Conservation (phyloP, 2,113 vertebrate species). For the Symphodus melops region DNA sequence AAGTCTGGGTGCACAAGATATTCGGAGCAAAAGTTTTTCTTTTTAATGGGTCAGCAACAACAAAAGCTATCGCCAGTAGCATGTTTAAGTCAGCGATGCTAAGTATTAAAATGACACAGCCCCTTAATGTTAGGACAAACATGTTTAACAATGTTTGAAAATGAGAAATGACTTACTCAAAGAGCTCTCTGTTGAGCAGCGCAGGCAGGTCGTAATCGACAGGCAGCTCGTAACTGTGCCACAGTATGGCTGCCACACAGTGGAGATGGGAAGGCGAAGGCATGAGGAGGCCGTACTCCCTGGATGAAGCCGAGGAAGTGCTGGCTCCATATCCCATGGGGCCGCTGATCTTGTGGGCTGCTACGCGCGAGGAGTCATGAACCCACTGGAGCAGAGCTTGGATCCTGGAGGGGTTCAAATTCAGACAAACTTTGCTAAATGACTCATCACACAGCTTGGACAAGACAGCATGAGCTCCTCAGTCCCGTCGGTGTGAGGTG, state of each 20-base stretch:
- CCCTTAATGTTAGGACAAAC: too few species aligned
- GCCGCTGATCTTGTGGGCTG: constrained; percentile 89
- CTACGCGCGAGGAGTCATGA: constrained; percentile 93
- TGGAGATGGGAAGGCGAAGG: constrained; percentile 98
- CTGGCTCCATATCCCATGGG: constrained; percentile 82
- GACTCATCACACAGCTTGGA: not conserved
- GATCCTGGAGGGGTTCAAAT: constrained; percentile 83
- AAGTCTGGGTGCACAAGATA: too few species aligned
- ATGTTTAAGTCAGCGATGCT: too few species aligned
- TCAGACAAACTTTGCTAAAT: constrained; percentile 7
- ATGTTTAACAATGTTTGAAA: too few species aligned
- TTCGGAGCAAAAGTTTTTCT: too few species aligned
- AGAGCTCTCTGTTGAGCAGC: constrained; percentile 92
- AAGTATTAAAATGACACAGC: too few species aligned
- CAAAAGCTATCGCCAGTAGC: too few species aligned
- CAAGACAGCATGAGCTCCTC: not conserved
- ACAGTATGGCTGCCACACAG: constrained; percentile 95
- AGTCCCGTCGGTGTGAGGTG: not conserved
- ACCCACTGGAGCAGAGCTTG: constrained; percentile 98
- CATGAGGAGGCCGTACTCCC: constrained; percentile 97
- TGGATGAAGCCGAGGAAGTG: constrained; percentile 75
- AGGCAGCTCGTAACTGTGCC: constrained; percentile 97
- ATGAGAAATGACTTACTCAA: constrained; percentile 89
- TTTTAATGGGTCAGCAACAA: too few species aligned
- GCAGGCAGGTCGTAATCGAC: constrained; percentile 97